Evolutionary conservation across 1,140 invertebrate genomes (phyloP), one percentile per base, ranked within the genome.

Genomic region (Hesperophylax magnus): DNA sequence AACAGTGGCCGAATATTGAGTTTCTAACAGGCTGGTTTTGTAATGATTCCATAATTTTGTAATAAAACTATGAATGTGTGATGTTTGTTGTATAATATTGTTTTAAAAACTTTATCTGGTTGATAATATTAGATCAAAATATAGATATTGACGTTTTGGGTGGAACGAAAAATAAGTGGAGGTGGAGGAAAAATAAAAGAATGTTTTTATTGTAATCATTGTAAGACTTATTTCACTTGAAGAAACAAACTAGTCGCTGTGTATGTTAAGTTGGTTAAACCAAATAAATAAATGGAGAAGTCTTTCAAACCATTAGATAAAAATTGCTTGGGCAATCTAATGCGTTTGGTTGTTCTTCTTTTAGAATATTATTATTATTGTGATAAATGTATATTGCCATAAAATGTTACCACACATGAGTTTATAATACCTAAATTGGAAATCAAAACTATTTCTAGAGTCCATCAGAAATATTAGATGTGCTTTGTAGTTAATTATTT

Each of bases 361-460:
- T 65, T 78, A 65, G 52, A 77, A 18, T 56, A 18, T 31, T 56
- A 52, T 75, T 47, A 77, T 78, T 17, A 53, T 60, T 78, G 76
- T 78, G 76, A 78, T 78, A 78, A 67, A 78, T 65, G 31, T 71
- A 31, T 71, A 71, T 79, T 79, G 77, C 77, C 77, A 79, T 79
- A 79, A 79, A 67, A 18, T 78, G 77, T 78, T 78, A 78, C 77
- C 77, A 69, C 60, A 69, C 3, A n/a, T 18, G 31, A 58, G 22
- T 63, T 60, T 39, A 61, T 54, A 60, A 77, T 53, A 24, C 11
- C 17, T 74, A 56, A 56, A 34, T n/a, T 69, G 34, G 2, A 69
- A 11, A 69, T 15, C 56, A n/a, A 0, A 24, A 22, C n/a, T 14
- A 72, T 47, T 47, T 47, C 39, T 47, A 53, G 39, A 24, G 52